These are phyloP conservation scores for Scolopax mira DNA, from an alignment of 2,113 vertebrate species.

Conservation along the genomic window DNA sequence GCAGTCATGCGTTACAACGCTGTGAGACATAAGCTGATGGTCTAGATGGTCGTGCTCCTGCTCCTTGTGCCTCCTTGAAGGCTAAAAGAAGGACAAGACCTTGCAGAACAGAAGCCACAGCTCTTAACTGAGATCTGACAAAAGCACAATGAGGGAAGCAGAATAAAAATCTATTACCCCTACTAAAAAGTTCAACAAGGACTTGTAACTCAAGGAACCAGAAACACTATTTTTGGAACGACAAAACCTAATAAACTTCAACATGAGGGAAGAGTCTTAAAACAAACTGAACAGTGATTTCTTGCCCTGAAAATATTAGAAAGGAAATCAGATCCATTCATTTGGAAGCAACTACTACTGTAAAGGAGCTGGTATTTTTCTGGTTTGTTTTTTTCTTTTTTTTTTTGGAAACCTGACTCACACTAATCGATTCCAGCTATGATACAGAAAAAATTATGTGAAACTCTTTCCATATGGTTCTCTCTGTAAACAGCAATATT, in stretches of 20 bases:
- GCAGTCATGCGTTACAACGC: neutral
- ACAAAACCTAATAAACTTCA: neutral
- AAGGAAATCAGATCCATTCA: slow-evolving; percentile 40
- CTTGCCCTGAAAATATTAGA: neutral
- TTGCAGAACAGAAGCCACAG: neutral
- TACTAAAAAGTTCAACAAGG: neutral
- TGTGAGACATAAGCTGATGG: neutral
- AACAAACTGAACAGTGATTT: neutral
- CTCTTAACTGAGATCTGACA: neutral
- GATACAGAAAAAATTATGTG: neutral
- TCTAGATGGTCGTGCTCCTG: neutral
- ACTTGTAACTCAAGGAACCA: neutral
- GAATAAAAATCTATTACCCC: neutral
- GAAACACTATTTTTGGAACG: slow-evolving; percentile 1
- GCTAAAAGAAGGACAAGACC: neutral
- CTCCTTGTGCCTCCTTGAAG: neutral
- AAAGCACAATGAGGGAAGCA: neutral
- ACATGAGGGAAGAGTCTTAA: neutral
- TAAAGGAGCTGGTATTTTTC: neutral
- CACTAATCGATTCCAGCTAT: slow-evolving; percentile 20
- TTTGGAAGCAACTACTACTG: slow-evolving; percentile 26
- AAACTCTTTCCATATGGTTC: slow-evolving; percentile 36
- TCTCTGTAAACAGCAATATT: slow-evolving; percentile 19
- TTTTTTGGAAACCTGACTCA: neutral
- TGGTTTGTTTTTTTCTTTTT: neutral